A percentile compares a stretch with the other conserved stretches of the same genome.
These are phyloP conservation scores for Bombus waltoni DNA, from an alignment of 1,140 invertebrate genomes.

Conservation along the genomic window DNA sequence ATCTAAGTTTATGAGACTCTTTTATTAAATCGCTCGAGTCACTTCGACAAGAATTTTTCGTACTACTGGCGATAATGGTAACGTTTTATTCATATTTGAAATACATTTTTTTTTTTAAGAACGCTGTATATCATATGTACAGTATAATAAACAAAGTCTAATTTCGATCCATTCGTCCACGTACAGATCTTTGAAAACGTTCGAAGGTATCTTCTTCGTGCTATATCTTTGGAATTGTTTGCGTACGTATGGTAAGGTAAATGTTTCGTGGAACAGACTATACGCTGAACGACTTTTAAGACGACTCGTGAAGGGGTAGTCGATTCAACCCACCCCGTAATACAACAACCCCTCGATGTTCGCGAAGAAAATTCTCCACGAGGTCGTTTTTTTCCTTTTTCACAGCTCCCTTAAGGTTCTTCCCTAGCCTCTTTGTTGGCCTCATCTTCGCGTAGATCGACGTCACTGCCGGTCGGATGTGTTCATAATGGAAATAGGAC, in stretches of 20 bases:
- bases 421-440: neutral
- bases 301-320: slow-evolving; percentile 14
- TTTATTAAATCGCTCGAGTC: too few relatives aligned
- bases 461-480: neutral
- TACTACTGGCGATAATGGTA: too few relatives aligned
- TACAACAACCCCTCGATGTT: slow-evolving; percentile 8
- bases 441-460: neutral
- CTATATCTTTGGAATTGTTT: neutral
- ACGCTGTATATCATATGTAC: too few relatives aligned
- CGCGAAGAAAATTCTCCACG: slow-evolving; percentile 5
- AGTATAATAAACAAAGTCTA: too few relatives aligned
- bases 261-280: neutral
- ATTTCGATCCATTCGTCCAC: neutral
- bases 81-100: too few relatives aligned
- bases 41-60: too few relatives aligned
- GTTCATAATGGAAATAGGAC: neutral
- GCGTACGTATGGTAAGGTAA: neutral
- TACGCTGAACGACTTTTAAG: slow-evolving; percentile 16
- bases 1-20: too few relatives aligned
- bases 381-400: slow-evolving; percentile 19
- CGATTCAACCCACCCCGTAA: slow-evolving; percentile 6
- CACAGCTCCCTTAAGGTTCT: neutral
- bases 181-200: neutral
- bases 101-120: too few relatives aligned
- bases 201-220: too few relatives aligned